Conservation (phyloP, 2,888 invertebrate genomes). For the Phasia obesa region DNA sequence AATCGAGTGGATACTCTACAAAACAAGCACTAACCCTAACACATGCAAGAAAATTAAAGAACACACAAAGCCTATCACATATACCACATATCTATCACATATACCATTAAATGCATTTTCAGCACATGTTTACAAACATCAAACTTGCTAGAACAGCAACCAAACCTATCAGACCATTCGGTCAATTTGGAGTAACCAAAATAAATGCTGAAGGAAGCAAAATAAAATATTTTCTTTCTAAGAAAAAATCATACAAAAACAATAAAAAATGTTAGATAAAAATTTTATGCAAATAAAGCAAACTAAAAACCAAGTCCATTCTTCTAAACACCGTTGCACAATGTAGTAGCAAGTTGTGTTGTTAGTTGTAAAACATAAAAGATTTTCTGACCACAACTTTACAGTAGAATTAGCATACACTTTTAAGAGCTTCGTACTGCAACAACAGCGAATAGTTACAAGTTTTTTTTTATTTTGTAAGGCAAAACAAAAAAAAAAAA, state of each 20-base stretch:
- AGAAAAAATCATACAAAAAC: neutral
- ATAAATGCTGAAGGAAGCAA: neutral
- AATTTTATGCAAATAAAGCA: conserved; percentile 36
- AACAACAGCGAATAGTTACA: conserved; percentile 26
- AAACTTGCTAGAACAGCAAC: conserved; percentile 1
- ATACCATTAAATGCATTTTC: conserved; percentile 51
- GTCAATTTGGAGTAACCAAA: neutral
- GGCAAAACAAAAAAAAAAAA: neutral
- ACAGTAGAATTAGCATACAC: conserved; percentile 52
- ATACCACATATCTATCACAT: conserved; percentile 44
- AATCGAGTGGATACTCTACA: too few relatives aligned
- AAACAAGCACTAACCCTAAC: too few relatives aligned
- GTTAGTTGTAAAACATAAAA: neutral
- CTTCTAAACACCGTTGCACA: neutral
- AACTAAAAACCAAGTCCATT: conserved; percentile 19
- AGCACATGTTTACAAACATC: conserved; percentile 46
- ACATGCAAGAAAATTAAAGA: too few relatives aligned
- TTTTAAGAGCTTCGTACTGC: conserved; percentile 33
- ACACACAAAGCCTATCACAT: too few relatives aligned
- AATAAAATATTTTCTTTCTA: neutral
- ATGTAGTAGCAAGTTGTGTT: too few relatives aligned
- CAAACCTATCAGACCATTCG: too few relatives aligned
- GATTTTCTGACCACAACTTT: conserved; percentile 13
- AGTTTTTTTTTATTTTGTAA: neutral
- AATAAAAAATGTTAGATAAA: conserved; percentile 13